These are phyloP conservation scores for Oncorhynchus clarkii DNA, from an alignment of 2,113 vertebrate species.

Conservation along the genomic window DNA sequence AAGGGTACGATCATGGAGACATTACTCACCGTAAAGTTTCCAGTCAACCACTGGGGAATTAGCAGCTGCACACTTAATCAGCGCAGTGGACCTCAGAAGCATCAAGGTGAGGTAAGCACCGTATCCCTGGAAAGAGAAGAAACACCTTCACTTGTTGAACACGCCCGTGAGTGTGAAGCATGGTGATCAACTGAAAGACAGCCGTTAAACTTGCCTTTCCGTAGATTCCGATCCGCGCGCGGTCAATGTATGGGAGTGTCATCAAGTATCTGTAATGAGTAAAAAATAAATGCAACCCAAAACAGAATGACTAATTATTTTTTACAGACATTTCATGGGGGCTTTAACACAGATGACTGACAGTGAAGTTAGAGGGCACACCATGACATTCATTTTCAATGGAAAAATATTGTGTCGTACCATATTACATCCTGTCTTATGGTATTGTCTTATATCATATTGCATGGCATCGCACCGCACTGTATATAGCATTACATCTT, in stretches of 20 bases:
- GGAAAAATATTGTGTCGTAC: too few relatives aligned
- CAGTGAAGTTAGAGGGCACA: too few relatives aligned
- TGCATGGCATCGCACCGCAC: too few relatives aligned
- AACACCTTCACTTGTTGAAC: neutral
- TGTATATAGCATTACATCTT: too few relatives aligned
- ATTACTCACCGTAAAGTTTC: slow-evolving; percentile 64
- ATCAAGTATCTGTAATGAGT: slow-evolving; percentile 50
- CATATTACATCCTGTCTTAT: too few relatives aligned
- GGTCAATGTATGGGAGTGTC: slow-evolving; percentile 61
- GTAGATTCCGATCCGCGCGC: slow-evolving; percentile 57
- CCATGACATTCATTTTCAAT: too few relatives aligned
- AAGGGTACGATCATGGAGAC: neutral
- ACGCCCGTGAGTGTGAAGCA: neutral
- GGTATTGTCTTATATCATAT: too few relatives aligned
- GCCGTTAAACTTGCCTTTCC: slow-evolving; percentile 55
- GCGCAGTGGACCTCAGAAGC: slow-evolving; percentile 56
- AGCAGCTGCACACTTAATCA: slow-evolving; percentile 58
- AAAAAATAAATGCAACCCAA: neutral
- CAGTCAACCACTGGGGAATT: slow-evolving; percentile 63
- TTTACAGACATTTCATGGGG: too few relatives aligned
- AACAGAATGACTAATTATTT: too few relatives aligned
- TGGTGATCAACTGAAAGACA: neutral
- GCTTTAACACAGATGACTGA: too few relatives aligned
- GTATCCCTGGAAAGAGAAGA: slow-evolving; percentile 52
- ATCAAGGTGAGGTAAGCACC: slow-evolving; percentile 59